Base-by-base conservation (phyloP, 2,888 invertebrate genomes). In the Microctonus aethiopoides region DNA sequence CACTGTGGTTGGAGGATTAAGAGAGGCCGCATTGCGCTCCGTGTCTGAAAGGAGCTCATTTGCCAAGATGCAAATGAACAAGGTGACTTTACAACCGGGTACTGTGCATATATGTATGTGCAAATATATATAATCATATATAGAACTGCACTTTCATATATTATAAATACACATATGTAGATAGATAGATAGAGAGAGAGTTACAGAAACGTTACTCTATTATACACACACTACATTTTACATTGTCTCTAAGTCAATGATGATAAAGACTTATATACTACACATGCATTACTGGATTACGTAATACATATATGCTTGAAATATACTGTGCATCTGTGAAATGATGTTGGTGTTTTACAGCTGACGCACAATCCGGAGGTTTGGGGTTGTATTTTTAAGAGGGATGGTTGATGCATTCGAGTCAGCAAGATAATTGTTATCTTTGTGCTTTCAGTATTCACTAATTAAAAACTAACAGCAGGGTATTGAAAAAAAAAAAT, bases 391-490 rank as follows among this genome's bases (percentile, higher is more conserved):
- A 62, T 46, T 51, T 62, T 46, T n/a, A 62, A 51, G 32, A 13
- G 51, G 62, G 16, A 16, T 20, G 16, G 16, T 41, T 62, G 29
- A 51, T 62, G 61, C 39, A 29, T 32, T 20, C 26, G 24, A 29
- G 10, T 46, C 29, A 51, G 24, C 26, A n/a, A 16, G 20, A 51
- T 62, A 51, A 46, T 62, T 62, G 32, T 62, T 62, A 62, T 62
- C 51, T 29, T 32, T 51, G 62, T 29, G 20, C n/a, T n/a, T 20
- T 34, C 29, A 62, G 20, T 10, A 13, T 0, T 20, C 7, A 26
- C 39, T 41, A 62, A 62, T 62, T 62, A 26, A 51, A 51, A 62
- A 32, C 29, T 62, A 62, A 62, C 51, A 62, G 16, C 32, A 39
- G 32, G n/a, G n/a, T n/a, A n/a, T n/a, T n/a, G n/a, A n/a, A n/a